Percentiles rank a stretch among this genome's conserved stretches.
phyloP scores from a whole-genome alignment of 2,113 vertebrate genomes.

The Catharus minimus region DNA sequence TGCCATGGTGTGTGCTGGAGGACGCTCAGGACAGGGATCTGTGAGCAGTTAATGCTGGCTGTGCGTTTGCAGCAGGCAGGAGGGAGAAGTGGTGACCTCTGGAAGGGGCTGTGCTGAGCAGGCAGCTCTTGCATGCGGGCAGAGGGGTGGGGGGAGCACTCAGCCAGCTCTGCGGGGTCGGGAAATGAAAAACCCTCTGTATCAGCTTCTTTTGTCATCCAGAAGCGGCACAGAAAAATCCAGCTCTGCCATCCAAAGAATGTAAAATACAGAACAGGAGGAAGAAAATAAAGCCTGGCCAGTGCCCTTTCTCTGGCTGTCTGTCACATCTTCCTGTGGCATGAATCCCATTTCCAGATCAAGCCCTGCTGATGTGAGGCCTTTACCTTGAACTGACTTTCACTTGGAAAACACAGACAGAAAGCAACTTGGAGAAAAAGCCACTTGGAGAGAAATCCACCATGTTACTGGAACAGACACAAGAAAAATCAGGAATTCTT shows the following conservation, averaged over 20 bases:
- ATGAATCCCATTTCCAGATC: background rate
- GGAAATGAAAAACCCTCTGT: constrained; percentile 62
- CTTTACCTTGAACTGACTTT: constrained; percentile 1
- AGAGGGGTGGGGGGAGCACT: background rate
- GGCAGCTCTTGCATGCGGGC: constrained; percentile 20
- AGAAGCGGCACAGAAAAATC: background rate
- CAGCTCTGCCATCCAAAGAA: background rate
- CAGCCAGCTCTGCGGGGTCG: background rate
- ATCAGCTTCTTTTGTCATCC: constrained; percentile 58
- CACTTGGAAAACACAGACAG: background rate
- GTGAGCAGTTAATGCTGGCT: background rate
- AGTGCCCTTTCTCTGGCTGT: background rate
- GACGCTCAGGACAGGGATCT: background rate
- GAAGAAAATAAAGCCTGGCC: background rate
- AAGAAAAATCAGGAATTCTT: background rate
- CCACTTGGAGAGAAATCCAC: background rate
- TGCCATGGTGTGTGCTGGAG: accelerated
- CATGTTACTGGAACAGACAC: background rate
- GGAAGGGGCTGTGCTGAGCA: constrained; percentile 62
- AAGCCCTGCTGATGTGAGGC: background rate
- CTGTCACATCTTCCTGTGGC: background rate
- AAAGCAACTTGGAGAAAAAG: background rate
- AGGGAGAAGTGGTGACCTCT: constrained; percentile 42
- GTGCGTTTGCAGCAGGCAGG: background rate
- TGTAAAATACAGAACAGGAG: background rate